Evolutionary conservation across 2,888 invertebrate species (phyloP).

Genomic region (Alloplasta piceator): DNA sequence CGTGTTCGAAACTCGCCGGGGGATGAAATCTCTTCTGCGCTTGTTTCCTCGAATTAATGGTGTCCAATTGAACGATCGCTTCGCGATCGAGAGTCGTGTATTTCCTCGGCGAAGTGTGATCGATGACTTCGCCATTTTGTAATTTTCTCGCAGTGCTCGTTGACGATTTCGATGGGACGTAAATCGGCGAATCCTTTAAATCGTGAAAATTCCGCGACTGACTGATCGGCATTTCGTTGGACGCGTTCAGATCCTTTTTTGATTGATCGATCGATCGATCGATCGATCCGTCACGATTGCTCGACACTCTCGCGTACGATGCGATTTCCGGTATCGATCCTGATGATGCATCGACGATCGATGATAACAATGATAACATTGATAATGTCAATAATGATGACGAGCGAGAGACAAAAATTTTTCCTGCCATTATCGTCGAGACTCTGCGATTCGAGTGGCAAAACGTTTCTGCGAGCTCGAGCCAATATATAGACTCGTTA

Average conservation of each 20-base stretch:
- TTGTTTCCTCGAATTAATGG: constrained; percentile 58
- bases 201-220: constrained; percentile 73
- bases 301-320: constrained; percentile 75
- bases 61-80: constrained; percentile 71
- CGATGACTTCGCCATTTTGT: constrained; percentile 76
- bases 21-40: constrained; percentile 79
- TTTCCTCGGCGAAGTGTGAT: constrained; percentile 71
- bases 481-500: constrained; percentile 61
- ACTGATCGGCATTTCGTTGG: constrained; percentile 15
- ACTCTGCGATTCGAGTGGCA: constrained; percentile 50
- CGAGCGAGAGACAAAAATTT: constrained; percentile 34
- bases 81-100: constrained; percentile 77
- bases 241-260: not conserved
- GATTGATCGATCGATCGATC: not conserved
- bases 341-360: constrained; percentile 50
- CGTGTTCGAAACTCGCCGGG: constrained; percentile 74
- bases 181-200: constrained; percentile 70
- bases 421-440: constrained; percentile 53
- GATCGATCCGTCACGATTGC: constrained; percentile 68
- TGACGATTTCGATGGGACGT: constrained; percentile 66
- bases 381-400: constrained; percentile 26
- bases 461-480: not conserved
- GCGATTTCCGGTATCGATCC: constrained; percentile 69
- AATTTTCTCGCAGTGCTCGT: constrained; percentile 66
- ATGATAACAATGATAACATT: constrained; percentile 38